A percentile compares a stretch with the other conserved stretches of the same genome.
Conservation (phyloP, 2,888 invertebrate species). For the Stramonita haemastoma region DNA sequence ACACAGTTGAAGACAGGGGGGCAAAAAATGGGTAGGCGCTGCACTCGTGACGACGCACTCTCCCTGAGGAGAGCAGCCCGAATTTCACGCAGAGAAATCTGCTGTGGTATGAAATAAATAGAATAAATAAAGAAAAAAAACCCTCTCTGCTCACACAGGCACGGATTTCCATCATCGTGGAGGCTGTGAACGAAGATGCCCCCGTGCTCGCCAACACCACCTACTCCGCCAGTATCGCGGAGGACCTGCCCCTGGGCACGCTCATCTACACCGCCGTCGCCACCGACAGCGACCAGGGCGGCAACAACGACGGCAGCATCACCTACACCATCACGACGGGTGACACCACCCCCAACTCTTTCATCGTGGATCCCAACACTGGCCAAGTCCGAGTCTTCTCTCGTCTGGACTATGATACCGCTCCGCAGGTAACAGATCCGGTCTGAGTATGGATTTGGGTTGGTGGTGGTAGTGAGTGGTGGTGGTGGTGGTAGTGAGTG, state of each 20-base stretch:
- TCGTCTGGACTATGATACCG: slow-evolving; percentile 65
- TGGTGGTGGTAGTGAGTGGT: neutral
- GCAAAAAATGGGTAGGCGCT: too few species aligned
- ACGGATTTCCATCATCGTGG: slow-evolving; percentile 46
- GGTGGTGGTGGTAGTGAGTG: too few species aligned
- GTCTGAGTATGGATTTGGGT: too few species aligned
- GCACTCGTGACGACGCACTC: too few species aligned
- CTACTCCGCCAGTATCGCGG: slow-evolving; percentile 49
- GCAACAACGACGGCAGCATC: slow-evolving; percentile 83
- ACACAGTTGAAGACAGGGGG: too few species aligned
- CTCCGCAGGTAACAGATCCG: slow-evolving; percentile 36
- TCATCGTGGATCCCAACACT: slow-evolving; percentile 51
- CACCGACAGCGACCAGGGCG: slow-evolving; percentile 83
- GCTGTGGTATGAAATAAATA: too few species aligned
- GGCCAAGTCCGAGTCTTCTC: slow-evolving; percentile 55
- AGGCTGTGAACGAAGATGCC: slow-evolving; percentile 54
- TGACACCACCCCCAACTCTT: slow-evolving; percentile 54
- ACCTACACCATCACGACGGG: slow-evolving; percentile 60
- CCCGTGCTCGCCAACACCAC: slow-evolving; percentile 50
- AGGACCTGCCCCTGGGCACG: slow-evolving; percentile 53
- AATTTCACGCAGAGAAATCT: too few species aligned
- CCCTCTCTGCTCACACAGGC: slow-evolving; percentile 26
- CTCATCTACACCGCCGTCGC: slow-evolving; percentile 57
- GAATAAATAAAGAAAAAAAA: too few species aligned
- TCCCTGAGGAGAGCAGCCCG: too few species aligned